Evolutionary conservation across 1,140 invertebrate genomes (phyloP).

Genomic region (Drosophila triauraria): DNA sequence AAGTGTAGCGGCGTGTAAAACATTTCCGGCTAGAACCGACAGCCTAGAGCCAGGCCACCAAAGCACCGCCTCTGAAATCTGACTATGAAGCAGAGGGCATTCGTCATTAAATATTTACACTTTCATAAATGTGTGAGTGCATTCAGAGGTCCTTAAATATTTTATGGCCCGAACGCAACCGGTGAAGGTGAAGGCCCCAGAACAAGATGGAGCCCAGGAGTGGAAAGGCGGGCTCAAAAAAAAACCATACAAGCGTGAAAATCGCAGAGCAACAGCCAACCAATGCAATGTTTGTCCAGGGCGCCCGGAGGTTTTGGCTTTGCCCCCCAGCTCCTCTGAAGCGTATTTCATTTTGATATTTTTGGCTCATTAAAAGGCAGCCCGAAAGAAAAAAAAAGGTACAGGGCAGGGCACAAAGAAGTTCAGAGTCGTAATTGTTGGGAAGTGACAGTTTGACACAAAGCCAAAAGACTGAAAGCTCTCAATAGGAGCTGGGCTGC

Average conservation of each 20-base stretch:
- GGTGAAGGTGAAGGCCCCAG: constrained; percentile 53
- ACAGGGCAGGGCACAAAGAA: constrained; percentile 39
- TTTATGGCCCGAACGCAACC: constrained; percentile 62
- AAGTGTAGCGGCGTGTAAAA: constrained; percentile 20
- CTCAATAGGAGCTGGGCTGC: constrained; percentile 21
- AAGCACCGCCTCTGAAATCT: constrained; percentile 35
- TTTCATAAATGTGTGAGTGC: constrained; percentile 83
- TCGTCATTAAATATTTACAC: constrained; percentile 81
- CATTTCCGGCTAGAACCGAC: constrained; percentile 34
- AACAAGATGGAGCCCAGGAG: constrained; percentile 1
- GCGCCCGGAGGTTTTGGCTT: constrained; percentile 8
- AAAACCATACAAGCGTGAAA: constrained; percentile 76
- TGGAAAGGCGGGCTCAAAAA: constrained; percentile 13
- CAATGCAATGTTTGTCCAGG: constrained; percentile 45
- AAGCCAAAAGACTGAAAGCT: constrained; percentile 43
- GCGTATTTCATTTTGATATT: constrained; percentile 40
- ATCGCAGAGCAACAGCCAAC: constrained; percentile 57
- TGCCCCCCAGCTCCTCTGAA: not conserved
- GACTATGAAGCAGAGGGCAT: constrained; percentile 45
- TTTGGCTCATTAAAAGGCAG: constrained; percentile 52
- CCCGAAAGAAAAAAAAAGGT: constrained; percentile 28
- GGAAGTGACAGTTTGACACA: constrained; percentile 53
- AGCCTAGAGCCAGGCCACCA: constrained; percentile 15
- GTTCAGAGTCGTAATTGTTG: constrained; percentile 44
- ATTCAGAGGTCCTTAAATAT: constrained; percentile 78